These are phyloP conservation scores for Crypturellus undulatus DNA, from an alignment of 2,113 vertebrate species.

Conservation along the genomic window DNA sequence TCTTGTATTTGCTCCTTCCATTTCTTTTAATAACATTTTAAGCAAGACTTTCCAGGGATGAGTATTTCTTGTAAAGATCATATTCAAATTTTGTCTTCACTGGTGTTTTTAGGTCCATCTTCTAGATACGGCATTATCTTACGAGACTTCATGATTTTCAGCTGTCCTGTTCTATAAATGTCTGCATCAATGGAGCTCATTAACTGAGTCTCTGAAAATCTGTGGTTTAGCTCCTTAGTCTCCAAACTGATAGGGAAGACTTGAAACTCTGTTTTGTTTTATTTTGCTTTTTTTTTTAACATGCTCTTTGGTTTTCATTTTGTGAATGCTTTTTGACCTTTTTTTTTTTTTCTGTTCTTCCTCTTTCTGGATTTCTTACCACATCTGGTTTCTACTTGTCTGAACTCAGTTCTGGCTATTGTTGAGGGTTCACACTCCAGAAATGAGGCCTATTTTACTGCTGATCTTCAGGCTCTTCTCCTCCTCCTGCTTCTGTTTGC, in stretches of 20 bases:
- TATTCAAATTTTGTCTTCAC: background rate
- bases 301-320: background rate
- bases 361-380: background rate
- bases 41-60: background rate
- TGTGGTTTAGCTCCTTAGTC: background rate
- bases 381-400: background rate
- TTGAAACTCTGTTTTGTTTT: background rate
- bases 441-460: background rate
- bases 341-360: background rate
- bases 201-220: background rate
- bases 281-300: background rate
- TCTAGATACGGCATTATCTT: background rate
- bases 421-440: background rate
- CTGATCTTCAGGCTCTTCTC: background rate
- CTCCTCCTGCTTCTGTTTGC: background rate
- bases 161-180: background rate
- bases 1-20: background rate
- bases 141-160: background rate
- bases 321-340: background rate
- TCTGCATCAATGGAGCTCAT: background rate
- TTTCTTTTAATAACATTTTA: conserved; percentile 13
- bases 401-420: background rate
- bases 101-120: background rate
- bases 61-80: background rate
- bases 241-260: background rate